These are phyloP conservation scores for Carcina quercana DNA, from an alignment of 2,888 invertebrate species.

Conservation along the genomic window DNA sequence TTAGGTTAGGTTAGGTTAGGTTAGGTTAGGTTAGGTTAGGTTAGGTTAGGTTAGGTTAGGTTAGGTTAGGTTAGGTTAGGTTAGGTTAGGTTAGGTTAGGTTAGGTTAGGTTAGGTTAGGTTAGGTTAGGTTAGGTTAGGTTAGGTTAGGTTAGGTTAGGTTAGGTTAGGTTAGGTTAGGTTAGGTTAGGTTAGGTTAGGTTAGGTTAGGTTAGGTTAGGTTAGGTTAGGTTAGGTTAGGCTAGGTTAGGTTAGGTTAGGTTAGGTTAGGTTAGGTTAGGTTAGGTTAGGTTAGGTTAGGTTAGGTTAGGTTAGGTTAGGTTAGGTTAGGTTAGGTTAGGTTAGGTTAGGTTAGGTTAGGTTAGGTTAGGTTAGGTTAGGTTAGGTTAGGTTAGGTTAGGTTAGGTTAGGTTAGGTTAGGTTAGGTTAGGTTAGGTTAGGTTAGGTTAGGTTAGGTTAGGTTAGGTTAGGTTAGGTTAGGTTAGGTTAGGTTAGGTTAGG, in stretches of 20 bases:
- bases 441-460: slow-evolving; percentile 10
- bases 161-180: slow-evolving; percentile 8
- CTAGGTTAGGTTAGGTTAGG: slow-evolving; percentile 9
- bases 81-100: slow-evolving; percentile 7
- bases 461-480: slow-evolving; percentile 10
- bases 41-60: slow-evolving; percentile 11
- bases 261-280: slow-evolving; percentile 9
- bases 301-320: slow-evolving; percentile 9
- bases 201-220: slow-evolving; percentile 10
- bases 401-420: slow-evolving; percentile 10
- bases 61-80: slow-evolving; percentile 10
- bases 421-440: slow-evolving; percentile 10
- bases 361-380: slow-evolving; percentile 10
- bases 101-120: slow-evolving; percentile 6
- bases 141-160: slow-evolving; percentile 6
- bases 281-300: slow-evolving; percentile 9
- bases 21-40: slow-evolving; percentile 11
- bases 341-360: slow-evolving; percentile 8
- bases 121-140: slow-evolving; percentile 6
- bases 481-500: slow-evolving; percentile 5
- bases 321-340: slow-evolving; percentile 9
- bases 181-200: slow-evolving; percentile 9
- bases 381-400: slow-evolving; percentile 10
- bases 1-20: slow-evolving; percentile 11
- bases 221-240: slow-evolving; percentile 10